Conservation (phyloP, 2,797 vertebrate species). For the Pitangus sulphuratus region DNA sequence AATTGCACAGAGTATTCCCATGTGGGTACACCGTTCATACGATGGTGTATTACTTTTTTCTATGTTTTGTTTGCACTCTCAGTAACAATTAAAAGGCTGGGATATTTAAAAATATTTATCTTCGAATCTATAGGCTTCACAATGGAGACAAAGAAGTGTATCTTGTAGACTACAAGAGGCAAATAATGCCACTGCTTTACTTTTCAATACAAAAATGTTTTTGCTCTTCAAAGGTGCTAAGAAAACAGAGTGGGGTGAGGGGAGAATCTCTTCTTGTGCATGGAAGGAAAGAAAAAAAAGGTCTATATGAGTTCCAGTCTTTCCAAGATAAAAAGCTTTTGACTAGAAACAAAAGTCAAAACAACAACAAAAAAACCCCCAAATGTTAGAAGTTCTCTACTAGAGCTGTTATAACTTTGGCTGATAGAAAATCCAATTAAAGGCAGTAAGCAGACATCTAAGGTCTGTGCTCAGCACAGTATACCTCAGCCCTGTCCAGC, state of each 20-base stretch:
- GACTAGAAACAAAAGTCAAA: not conserved
- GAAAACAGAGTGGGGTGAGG: accelerated
- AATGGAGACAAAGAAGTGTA: not conserved
- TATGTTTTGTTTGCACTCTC: not conserved
- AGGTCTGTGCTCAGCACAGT: not conserved
- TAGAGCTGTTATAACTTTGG: not conserved
- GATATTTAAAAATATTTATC: not conserved
- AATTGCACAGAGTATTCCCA: not conserved
- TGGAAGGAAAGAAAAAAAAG: not conserved
- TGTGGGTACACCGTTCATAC: not conserved
- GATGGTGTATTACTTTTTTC: not conserved
- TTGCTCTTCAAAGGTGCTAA: not conserved
- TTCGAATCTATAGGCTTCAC: not conserved
- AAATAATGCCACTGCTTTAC: not conserved
- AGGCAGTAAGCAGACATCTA: not conserved
- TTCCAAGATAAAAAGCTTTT: not conserved
- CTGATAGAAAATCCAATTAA: not conserved
- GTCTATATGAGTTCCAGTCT: not conserved
- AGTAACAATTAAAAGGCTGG: not conserved
- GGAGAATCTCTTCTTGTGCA: not conserved
- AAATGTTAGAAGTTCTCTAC: not conserved
- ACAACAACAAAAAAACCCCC: not conserved
- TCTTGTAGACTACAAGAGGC: not conserved
- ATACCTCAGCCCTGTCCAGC: not conserved
- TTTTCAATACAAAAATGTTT: not conserved